Base-by-base conservation (phyloP, 2,797 vertebrate genomes). In the Mastacembelus armatus region DNA sequence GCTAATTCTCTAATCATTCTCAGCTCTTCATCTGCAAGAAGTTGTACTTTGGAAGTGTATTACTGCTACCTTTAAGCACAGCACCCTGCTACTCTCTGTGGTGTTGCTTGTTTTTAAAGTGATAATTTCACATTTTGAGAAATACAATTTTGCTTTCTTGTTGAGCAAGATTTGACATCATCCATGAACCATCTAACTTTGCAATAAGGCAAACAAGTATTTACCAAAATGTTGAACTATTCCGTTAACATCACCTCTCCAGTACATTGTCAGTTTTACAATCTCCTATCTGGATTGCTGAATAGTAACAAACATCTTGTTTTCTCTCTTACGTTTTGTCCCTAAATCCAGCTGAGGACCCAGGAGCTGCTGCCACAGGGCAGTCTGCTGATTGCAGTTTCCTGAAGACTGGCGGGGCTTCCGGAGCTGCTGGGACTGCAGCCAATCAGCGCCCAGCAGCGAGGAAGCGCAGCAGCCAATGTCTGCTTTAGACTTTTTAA, bases 341-440 rank as follows among this genome's bases (percentile, higher is more conserved):
- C 44, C 12, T 12, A 36, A 32, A 32, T 7, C 48, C 89, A 98
- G 96, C 90, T 93, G 89, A 95, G 93, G 81, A 88, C 79, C 50
- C 91, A 90, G 74, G 92, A 93, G 57, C 87, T 77, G 57, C 69
- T 89, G 54, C 85, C 90, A 74, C 85, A 83, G 10, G 76, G 74
- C 61, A 7, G 72, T 78, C 83, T 90, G 40, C 87, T 92, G 6
- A 91, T 92, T 22, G 66, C 85, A 21, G 71, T 90, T 29, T 87
- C 85, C 54, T 96, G 93, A 95, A 74, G 77, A 51, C 77, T 61
- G 38, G 66, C 57, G 10, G 49, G 2, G 72, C 70, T 52, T 66
- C 85, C 14, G 81, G 83, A 54, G 78, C 50, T 0, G 4, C 60
- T 14, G 67, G 52, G 64, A 82, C 85, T 57, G 57, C 52, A 65